Base-by-base conservation (phyloP, 2,888 invertebrate genomes). In the Punctoribates punctum region DNA sequence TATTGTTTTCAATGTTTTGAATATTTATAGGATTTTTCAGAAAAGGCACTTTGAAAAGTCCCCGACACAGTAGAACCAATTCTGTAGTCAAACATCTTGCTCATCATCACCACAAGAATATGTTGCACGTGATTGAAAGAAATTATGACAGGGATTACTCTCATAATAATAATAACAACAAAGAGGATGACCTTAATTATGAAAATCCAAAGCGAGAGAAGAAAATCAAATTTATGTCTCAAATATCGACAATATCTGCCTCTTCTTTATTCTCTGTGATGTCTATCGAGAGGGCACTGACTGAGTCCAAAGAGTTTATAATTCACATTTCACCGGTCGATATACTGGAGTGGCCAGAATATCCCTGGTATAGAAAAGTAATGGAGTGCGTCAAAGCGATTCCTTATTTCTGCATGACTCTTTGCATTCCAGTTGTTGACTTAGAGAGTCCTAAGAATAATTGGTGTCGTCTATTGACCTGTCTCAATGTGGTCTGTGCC, bases 381-480 rank as follows among this genome's bases (percentile, higher is more conserved):
- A 15, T 67, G 29, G 65, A 67, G 15, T 29, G 29, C 9, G n/a
- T 82, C 74, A 81, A 86, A 85, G 81, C 83, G 46, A 88, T 89
- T 0, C 83, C 86, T 0, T 83, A 86, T 79, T 79, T 88, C 23
- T 0, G 86, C 0, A 83, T 89, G 11, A 85, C 85, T 70, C 80
- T 88, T 9, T 84, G 88, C 1, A 84, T 88, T 29, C 89, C 89
- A 0, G 84, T 87, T 9, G 87, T 88, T n/a, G 86, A 87, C 79
- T 83, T 84, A 11, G 83, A 84, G 1, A 83, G 82, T 73, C 80
- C 81, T 1, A 84, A 84, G 75, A 82, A 85, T 77, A 87, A 87
- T 73, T 89, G 89, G 89, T 87, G 87, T 77, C 85, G 87, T 80
- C 82, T 86, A 62, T 82, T 89, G 17, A 87, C 87, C 57, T 84